Percentiles rank a stretch among this genome's conserved stretches.
Evolutionary conservation across 2,113 vertebrate species (phyloP).

Genomic region (Pterocles gutturalis): DNA sequence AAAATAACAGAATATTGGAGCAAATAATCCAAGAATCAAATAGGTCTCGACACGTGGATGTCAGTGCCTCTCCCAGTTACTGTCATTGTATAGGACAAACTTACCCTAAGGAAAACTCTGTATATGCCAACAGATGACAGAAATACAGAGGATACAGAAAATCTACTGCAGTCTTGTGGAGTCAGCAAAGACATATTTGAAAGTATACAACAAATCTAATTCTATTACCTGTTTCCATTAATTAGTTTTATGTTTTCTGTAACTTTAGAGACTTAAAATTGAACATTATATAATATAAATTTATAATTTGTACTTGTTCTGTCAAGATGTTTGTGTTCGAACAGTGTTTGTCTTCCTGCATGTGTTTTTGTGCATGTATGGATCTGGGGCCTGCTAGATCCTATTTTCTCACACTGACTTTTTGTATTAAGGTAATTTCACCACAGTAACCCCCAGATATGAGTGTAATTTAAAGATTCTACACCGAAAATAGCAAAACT

Average conservation of each 20-base stretch:
- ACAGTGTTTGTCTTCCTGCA: background rate
- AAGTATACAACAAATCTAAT: background rate
- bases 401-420: background rate
- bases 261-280: background rate
- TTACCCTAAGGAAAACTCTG: background rate
- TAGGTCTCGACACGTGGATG: background rate
- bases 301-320: background rate
- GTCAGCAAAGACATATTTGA: background rate
- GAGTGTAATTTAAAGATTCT: background rate
- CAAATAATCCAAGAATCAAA: background rate
- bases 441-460: background rate
- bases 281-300: background rate
- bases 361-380: background rate
- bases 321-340: background rate
- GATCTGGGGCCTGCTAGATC: background rate
- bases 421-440: background rate
- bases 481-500: background rate
- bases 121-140: background rate
- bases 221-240: background rate
- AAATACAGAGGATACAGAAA: background rate
- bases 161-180: background rate
- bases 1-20: background rate
- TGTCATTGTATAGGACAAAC: background rate
- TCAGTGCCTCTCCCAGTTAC: background rate
- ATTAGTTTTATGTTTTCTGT: background rate